These are phyloP conservation scores for Myotis vivesi DNA, from an alignment of 2,797 vertebrate species.

Conservation along the genomic window DNA sequence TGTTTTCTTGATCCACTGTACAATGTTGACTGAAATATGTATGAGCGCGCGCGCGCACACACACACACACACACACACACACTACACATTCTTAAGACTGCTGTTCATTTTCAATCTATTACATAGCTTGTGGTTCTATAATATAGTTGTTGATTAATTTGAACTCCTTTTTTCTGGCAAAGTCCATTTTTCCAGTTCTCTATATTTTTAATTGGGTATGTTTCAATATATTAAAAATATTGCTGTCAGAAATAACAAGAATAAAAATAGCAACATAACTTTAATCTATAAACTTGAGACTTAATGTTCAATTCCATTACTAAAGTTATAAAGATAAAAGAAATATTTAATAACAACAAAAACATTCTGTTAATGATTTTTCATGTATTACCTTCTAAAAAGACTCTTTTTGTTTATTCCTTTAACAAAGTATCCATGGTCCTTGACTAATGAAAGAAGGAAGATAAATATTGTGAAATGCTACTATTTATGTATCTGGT, in stretches of 20 bases:
- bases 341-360: slow-evolving; percentile 69
- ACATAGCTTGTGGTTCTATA: not conserved
- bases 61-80: not conserved
- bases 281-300: slow-evolving; percentile 68
- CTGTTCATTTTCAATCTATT: not conserved
- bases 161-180: not conserved
- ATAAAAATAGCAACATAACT: slow-evolving; percentile 79
- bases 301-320: slow-evolving; percentile 37
- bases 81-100: not conserved
- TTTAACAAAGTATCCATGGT: slow-evolving; percentile 69
- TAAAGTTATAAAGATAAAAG: slow-evolving; percentile 19
- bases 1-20: not conserved
- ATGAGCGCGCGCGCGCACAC: not conserved
- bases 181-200: slow-evolving; percentile 3
- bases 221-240: slow-evolving; percentile 74
- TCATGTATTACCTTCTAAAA: slow-evolving; percentile 73
- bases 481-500: slow-evolving; percentile 21
- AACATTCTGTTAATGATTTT: slow-evolving; percentile 53
- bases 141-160: not conserved
- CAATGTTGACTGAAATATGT: not conserved
- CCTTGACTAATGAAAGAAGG: slow-evolving; percentile 25
- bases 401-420: slow-evolving; percentile 75
- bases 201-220: not conserved
- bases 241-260: slow-evolving; percentile 71
- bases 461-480: not conserved